Base-by-base conservation (phyloP, 2,888 invertebrate species). In the Epinotia ramella region DNA sequence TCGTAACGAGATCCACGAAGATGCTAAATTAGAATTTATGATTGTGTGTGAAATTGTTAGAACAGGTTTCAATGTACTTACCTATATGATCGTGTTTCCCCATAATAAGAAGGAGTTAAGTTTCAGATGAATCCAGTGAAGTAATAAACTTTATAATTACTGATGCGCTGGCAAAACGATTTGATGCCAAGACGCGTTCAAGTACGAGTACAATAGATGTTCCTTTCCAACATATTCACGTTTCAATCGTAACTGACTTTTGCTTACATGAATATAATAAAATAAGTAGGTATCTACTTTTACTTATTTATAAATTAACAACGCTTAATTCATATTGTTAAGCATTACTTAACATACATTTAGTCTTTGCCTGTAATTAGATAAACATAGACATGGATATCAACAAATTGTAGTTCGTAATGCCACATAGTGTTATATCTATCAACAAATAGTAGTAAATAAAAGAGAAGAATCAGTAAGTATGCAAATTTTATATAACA, bases 1-100 rank as follows among this genome's bases (percentile, higher is more conserved):
- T 86, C 86, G 93, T 89, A 93, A 93, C 92, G 88, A 88, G 94
- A 94, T 92, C 89, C 92, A 85, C 86, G 88, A 88, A 88, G 89
- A 87, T 84, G 89, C 88, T 89, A 94, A 94, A 94, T 94, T 93
- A 92, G 91, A 94, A 94, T 94, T 94, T 94, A 94, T 94, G 93
- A 94, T 92, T 94, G 93, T 92, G 90, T 92, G 91, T 92, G 90
- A 94, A 92, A 92, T 93, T 94, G 89, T 92, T 91, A 89, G 89
- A 90, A 89, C 89, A 88, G 86, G 88, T 91, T 93, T 90, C 90
- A 86, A 88, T 90, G 78, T 79, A 60, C n/a, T n/a, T n/a, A n/a
- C 59, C 59, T 69, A 86, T 86, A 85, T 88, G 86, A 87, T 87
- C 86, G 87, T 87, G 85, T 89, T 89, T 84, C 84, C 81, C 80